A percentile compares a stretch with the other conserved stretches of the same genome.
Evolutionary conservation across 2,797 vertebrate species (phyloP).

Genomic region (Acrossocheilus wenchowensis): DNA sequence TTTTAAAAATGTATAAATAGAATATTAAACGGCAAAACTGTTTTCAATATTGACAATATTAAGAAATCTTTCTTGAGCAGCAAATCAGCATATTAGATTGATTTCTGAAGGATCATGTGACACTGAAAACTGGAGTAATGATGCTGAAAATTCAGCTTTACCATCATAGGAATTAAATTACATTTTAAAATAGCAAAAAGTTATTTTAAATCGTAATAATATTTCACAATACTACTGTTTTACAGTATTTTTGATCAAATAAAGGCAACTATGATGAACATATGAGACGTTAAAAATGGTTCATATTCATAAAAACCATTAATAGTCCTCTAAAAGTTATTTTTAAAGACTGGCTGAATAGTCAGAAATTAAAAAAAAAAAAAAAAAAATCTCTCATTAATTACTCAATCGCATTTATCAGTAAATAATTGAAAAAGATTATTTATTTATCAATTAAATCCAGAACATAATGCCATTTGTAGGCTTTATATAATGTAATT

Average conservation of each 20-base stretch:
- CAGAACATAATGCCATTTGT: neutral
- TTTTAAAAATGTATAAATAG: neutral
- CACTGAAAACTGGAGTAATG: neutral
- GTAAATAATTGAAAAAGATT: neutral
- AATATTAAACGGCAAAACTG: neutral
- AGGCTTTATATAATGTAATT: neutral
- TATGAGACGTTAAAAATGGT: neutral
- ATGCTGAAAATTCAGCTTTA: neutral
- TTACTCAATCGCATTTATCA: neutral
- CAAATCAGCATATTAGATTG: neutral
- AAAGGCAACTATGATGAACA: neutral
- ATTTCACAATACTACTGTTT: neutral
- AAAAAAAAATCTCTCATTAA: neutral
- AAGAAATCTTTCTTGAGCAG: neutral
- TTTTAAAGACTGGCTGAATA: neutral
- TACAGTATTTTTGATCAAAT: no score
- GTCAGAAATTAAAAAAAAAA: neutral
- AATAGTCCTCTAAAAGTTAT: neutral
- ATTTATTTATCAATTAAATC: neutral
- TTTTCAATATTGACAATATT: neutral
- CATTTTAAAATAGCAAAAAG: no score
- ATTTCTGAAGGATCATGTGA: slow-evolving; percentile 2
- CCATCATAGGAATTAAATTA: no score
- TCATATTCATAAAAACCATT: neutral
- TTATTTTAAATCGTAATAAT: no score